phyloP scores from a whole-genome alignment of 2,113 vertebrate genomes.

The Oncorhynchus gorbuscha region DNA sequence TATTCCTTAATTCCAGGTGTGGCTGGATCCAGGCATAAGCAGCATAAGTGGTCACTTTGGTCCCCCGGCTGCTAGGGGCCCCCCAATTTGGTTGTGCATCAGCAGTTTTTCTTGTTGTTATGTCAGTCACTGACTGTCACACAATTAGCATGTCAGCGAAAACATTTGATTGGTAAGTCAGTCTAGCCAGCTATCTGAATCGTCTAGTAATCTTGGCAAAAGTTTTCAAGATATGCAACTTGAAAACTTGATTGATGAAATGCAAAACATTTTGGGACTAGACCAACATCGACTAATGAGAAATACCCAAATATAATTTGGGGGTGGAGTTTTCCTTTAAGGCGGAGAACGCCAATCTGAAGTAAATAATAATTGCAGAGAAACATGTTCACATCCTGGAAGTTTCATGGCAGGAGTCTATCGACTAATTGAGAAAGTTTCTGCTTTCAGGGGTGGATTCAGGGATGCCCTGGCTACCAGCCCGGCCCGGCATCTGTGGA shows the following conservation, averaged over 20 bases:
- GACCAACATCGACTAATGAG: too few relatives aligned
- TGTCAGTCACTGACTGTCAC: too few relatives aligned
- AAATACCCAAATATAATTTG: not conserved
- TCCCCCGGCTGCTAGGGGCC: constrained; percentile 23
- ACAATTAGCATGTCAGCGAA: too few relatives aligned
- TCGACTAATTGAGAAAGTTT: constrained; percentile 70
- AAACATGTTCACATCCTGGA: constrained; percentile 15
- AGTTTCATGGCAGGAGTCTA: constrained; percentile 59
- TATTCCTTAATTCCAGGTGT: constrained; percentile 12
- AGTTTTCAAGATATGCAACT: too few relatives aligned
- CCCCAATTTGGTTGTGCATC: too few relatives aligned
- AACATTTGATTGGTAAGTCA: too few relatives aligned
- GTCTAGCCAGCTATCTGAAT: too few relatives aligned
- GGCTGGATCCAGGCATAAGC: constrained; percentile 26
- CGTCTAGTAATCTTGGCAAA: too few relatives aligned
- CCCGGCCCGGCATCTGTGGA: constrained; percentile 33
- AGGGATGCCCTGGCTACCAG: constrained; percentile 49
- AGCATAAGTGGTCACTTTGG: constrained; percentile 20
- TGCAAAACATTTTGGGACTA: too few relatives aligned
- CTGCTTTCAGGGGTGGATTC: not conserved
- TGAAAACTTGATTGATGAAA: too few relatives aligned
- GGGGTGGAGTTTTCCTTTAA: constrained; percentile 5
- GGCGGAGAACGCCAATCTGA: not conserved
- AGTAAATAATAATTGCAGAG: constrained; percentile 17
- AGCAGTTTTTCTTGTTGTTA: too few relatives aligned